A percentile compares a stretch with the other conserved stretches of the same genome.
Conservation (phyloP, 2,113 vertebrate genomes). For the Macrotus californicus region DNA sequence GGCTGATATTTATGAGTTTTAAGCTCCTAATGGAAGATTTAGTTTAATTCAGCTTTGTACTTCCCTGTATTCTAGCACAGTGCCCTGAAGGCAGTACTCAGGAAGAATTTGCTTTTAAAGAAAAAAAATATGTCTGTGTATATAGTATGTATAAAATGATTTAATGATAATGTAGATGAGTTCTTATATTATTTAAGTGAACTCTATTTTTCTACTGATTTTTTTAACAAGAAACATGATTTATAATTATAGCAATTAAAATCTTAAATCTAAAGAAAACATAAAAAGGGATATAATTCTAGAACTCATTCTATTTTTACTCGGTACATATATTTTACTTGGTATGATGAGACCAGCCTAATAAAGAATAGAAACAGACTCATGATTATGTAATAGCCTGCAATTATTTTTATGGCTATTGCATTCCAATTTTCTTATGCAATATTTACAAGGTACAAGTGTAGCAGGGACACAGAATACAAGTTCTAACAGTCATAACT, state of each 20-base stretch:
- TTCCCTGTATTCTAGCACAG: not conserved
- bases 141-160: not conserved
- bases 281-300: slow-evolving; percentile 46
- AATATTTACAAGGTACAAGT: slow-evolving; percentile 87
- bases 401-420: slow-evolving; percentile 94
- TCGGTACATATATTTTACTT: slow-evolving; percentile 38
- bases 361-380: slow-evolving; percentile 77
- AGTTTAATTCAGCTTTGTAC: not conserved
- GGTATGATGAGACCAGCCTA: slow-evolving; percentile 59
- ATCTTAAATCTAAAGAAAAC: slow-evolving; percentile 22
- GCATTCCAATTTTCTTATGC: slow-evolving; percentile 93
- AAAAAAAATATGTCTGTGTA: not conserved
- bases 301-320: slow-evolving; percentile 59
- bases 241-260: slow-evolving; percentile 36
- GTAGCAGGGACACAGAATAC: slow-evolving; percentile 88
- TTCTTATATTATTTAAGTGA: not conserved
- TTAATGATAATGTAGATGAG: not conserved
- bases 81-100: not conserved
- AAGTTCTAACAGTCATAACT: slow-evolving; percentile 85
- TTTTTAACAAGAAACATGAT: not conserved
- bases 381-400: slow-evolving; percentile 86
- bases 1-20: not conserved
- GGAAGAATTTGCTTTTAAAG: not conserved
- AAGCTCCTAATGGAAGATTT: not conserved
- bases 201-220: slow-evolving; percentile 18